phyloP scores from a whole-genome alignment of 2,797 vertebrate species.

The Macroramphosus scolopax region DNA sequence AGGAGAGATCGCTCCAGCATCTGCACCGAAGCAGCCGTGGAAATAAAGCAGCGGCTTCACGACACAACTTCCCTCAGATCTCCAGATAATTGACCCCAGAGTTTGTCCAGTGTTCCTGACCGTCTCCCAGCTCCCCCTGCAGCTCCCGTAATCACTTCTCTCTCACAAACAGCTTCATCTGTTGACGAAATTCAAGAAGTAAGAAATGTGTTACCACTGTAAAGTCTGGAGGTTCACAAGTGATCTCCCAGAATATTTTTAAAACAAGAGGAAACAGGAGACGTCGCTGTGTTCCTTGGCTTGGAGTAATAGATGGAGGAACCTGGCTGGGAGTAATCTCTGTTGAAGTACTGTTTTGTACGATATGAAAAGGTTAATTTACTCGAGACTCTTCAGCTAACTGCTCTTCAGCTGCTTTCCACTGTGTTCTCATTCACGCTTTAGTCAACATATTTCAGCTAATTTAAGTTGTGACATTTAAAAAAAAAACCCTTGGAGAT shows the following conservation, averaged over 20 bases:
- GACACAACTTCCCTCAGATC: constrained; percentile 15
- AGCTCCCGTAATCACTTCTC: neutral
- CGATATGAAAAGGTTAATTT: neutral
- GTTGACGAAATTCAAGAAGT: neutral
- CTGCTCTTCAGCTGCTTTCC: no score
- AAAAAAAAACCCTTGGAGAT: no score
- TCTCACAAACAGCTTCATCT: constrained; percentile 2
- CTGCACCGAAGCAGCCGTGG: neutral
- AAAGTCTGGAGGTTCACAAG: constrained; percentile 2
- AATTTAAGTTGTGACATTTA: no score
- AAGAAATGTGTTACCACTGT: neutral
- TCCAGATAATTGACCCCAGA: constrained; percentile 6
- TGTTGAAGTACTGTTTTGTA: no score
- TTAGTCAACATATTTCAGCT: no score
- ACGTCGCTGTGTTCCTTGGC: no score
- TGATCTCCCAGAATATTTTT: neutral
- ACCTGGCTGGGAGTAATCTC: no score
- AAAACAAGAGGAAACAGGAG: constrained; percentile 2
- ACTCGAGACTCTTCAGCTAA: neutral
- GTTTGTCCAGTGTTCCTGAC: neutral
- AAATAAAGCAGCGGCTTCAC: constrained; percentile 10
- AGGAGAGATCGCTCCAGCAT: neutral
- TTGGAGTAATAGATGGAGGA: no score
- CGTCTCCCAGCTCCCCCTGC: neutral
- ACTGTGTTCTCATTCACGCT: no score